Base-by-base conservation (phyloP, 1,140 invertebrate genomes). In the Drosophila athabasca region DNA sequence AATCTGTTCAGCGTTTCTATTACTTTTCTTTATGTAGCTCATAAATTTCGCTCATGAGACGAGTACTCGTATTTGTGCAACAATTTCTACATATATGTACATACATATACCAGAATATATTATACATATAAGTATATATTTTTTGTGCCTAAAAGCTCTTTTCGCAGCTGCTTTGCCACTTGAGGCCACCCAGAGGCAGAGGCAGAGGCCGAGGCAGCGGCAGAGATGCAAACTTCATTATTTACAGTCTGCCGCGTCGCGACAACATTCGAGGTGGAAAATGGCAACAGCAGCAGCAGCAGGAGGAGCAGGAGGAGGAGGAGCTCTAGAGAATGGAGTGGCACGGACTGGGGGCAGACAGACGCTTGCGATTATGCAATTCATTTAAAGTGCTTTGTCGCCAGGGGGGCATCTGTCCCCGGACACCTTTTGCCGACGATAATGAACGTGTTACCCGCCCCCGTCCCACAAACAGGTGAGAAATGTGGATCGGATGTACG, bases 161-260 rank as follows among this genome's bases (percentile, higher is more conserved):
- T 66, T 65, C 31, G 44, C 50, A 52, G 43, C 57, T 54, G 67
- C 48, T 62, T 76, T 77, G 58, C 76, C 64, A 64, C 58, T 64
- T 77, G 17, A 19, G 17, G 65, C 70, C 76, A 69, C 51, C 41
- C 59, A 62, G 9, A 3, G 3, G 9, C 31, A 31, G 29, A 19
- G 17, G 17, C 22, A 53, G 29, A 15, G 41, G 45, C 45, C 0
- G 17, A 19, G 44, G 44, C 58, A 67, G 9, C 9, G 35, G 3
- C 35, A 39, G 35, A 39, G 81, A 76, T 81, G 83, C 69, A 85
- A 85, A 85, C 82, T 85, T 85, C 82, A 85, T 85, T 85, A 85
- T 85, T 87, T 87, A 85, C 82, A 85, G 82, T 85, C 82, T 85
- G 83, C 71, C 82, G 82, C 82, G 82, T 75, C 82, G 82, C 82